Evolutionary conservation across 2,888 invertebrate species (phyloP), one percentile per base, ranked within the genome.

Genomic region (Carcina quercana): DNA sequence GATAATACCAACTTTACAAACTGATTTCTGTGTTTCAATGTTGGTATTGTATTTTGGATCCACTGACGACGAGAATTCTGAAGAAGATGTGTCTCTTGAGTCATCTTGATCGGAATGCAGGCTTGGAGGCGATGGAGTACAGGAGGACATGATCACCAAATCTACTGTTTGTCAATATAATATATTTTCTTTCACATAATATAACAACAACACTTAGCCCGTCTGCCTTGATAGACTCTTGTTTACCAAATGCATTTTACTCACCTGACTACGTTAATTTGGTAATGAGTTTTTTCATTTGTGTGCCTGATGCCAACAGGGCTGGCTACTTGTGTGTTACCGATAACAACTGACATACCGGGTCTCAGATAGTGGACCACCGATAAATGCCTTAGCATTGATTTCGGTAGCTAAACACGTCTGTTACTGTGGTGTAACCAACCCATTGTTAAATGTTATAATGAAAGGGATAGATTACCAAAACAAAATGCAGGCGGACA

Each of bases 251-350:
- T 80, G 74, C 59, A 71, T 75, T 69, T 79, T 75, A 63, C 71
- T 75, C 70, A 80, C 79, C 79, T 78, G 73, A 56, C 61, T 64
- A n/a, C 66, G 75, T 80, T 79, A 79, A 82, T 82, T 80, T 75
- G 65, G 71, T 82, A 83, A 82, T 82, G 76, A 72, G 68, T 70
- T 69, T 56, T 53, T 68, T 54, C 59, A 51, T 67, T 59, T 62
- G 80, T 78, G 75, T 79, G 78, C 53, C 50, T 62, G 48, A 52
- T 63, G 62, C 61, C 60, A 59, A 63, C 53, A 53, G 53, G 57
- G 45, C 45, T 43, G 36, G 50, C 60, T 58, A 52, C 57, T 46
- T 62, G 80, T 80, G 79, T 79, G 78, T 57, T 43, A 25, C 50
- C 51, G 82, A 82, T 82, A 82, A 82, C 65, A n/a, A 50, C 50